Conservation (phyloP, 2,888 invertebrate genomes). For the Podabrus alpinus region DNA sequence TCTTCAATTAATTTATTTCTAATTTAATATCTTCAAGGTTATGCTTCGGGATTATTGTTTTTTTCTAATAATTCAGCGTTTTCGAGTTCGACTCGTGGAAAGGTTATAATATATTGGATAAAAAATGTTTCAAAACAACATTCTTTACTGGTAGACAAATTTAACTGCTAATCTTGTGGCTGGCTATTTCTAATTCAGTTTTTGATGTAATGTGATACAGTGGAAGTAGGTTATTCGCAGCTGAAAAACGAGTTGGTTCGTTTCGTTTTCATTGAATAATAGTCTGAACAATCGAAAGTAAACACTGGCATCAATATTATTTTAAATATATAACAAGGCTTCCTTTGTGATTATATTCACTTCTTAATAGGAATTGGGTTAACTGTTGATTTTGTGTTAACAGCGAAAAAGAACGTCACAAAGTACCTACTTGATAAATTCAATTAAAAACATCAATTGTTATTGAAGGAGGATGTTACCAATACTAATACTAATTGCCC, state of each 20-base stretch:
- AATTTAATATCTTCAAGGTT: neutral
- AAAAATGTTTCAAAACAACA: neutral
- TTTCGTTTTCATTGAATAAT: slow-evolving; percentile 14
- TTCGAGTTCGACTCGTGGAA: neutral
- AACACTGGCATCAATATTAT: slow-evolving; percentile 10
- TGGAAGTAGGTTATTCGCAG: slow-evolving; percentile 8
- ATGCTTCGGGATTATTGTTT: neutral
- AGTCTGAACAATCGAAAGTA: slow-evolving; percentile 15
- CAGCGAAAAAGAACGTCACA: neutral
- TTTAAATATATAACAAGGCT: slow-evolving; percentile 12
- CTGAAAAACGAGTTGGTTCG: slow-evolving; percentile 15
- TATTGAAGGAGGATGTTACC: slow-evolving; percentile 44
- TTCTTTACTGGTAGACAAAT: neutral
- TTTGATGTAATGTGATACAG: slow-evolving; percentile 11
- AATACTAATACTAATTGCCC: slow-evolving; percentile 40
- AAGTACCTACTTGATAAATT: slow-evolving; percentile 6
- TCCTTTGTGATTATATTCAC: slow-evolving; percentile 11
- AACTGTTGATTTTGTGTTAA: neutral
- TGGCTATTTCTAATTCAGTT: neutral
- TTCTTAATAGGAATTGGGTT: neutral
- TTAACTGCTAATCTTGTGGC: neutral
- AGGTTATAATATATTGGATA: neutral
- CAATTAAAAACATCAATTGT: slow-evolving; percentile 38
- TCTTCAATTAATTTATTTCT: neutral
- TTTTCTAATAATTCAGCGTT: neutral